These are phyloP conservation scores for Thalpophila matura DNA, from an alignment of 2,888 invertebrate genomes.

Conservation along the genomic window DNA sequence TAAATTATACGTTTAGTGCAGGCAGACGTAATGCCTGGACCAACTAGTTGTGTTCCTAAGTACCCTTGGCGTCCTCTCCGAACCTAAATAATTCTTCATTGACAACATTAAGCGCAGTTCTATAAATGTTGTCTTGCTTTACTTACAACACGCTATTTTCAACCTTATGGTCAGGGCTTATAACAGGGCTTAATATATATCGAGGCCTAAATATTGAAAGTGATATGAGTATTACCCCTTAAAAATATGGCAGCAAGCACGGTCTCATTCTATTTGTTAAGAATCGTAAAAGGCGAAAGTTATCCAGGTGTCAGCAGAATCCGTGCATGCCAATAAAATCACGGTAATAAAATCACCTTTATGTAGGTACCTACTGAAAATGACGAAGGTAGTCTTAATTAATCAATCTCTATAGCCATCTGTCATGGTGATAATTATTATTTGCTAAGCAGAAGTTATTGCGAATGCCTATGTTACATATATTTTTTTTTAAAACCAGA, in stretches of 20 bases:
- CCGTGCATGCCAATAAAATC: not conserved
- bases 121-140: conserved; percentile 4
- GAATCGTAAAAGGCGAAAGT: not conserved
- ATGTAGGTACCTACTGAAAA: not conserved
- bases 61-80: conserved; percentile 4
- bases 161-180: not conserved
- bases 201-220: too few species aligned
- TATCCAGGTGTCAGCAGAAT: not conserved
- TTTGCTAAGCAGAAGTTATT: not conserved
- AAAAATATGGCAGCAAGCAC: too few species aligned
- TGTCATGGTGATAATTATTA: not conserved
- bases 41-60: conserved; percentile 23
- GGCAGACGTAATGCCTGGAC: conserved; percentile 16
- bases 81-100: conserved; percentile 36
- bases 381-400: not conserved
- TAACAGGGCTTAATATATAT: too few species aligned
- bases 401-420: conserved; percentile 10
- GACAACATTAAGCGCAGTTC: conserved; percentile 30
- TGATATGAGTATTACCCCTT: not conserved
- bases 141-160: not conserved
- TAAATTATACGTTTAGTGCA: conserved; percentile 36
- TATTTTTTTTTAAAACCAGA: too few species aligned
- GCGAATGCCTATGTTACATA: too few species aligned
- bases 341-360: too few species aligned
- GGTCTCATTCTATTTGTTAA: not conserved